These are phyloP conservation scores for Halocaridina rubra DNA, from an alignment of 2,888 invertebrate genomes.

Conservation along the genomic window DNA sequence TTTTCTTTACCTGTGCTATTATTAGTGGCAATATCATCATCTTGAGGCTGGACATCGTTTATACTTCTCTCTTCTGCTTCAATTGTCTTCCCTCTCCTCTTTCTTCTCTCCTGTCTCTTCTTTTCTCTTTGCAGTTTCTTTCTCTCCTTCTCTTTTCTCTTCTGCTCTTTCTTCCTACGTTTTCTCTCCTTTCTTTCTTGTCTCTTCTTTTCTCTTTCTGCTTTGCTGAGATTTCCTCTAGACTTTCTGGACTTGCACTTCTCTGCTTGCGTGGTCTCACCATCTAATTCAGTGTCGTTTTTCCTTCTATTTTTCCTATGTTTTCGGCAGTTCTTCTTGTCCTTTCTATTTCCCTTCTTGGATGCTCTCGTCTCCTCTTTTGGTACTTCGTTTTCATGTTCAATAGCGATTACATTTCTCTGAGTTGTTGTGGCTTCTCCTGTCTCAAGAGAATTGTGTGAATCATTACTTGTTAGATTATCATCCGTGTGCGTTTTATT, in stretches of 20 bases:
- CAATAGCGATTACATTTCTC: too few relatives aligned
- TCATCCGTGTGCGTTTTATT: too few relatives aligned
- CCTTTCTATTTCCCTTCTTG: conserved; percentile 9
- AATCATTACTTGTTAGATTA: too few relatives aligned
- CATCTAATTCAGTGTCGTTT: neutral
- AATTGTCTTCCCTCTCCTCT: neutral
- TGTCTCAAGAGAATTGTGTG: too few relatives aligned
- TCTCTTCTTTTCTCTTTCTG: neutral
- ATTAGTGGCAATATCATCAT: too few relatives aligned
- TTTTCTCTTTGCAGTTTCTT: neutral
- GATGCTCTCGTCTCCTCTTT: neutral
- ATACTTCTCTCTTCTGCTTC: neutral
- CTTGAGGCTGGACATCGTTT: too few relatives aligned
- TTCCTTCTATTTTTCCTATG: conserved; percentile 2
- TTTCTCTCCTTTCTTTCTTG: neutral
- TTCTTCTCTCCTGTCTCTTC: conserved; percentile 3
- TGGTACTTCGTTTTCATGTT: neutral
- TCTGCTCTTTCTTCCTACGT: neutral
- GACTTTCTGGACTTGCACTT: neutral
- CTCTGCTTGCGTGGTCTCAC: neutral
- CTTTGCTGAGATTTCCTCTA: neutral
- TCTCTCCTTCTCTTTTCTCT: neutral
- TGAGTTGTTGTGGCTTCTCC: too few relatives aligned
- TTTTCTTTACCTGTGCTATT: too few relatives aligned
- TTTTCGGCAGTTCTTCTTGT: neutral